A percentile compares a stretch with the other conserved stretches of the same genome.
These are phyloP conservation scores for Diaphora mendica DNA, from an alignment of 2,888 invertebrate genomes.

Conservation along the genomic window DNA sequence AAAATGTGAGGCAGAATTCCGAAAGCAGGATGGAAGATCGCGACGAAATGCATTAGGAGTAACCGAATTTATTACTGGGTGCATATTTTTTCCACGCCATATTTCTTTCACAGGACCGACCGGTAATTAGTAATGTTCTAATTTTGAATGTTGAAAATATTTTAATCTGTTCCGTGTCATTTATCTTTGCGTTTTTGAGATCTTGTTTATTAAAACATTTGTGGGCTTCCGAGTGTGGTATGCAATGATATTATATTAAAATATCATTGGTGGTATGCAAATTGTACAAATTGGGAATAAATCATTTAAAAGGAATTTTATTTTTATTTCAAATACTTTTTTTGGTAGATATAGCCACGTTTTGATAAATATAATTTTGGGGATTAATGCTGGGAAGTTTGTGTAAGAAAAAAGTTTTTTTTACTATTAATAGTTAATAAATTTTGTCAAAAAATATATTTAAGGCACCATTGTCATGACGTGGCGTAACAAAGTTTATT, in stretches of 20 bases:
- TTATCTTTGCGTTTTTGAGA: constrained; percentile 24
- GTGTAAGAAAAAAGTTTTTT: not conserved
- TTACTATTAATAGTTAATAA: not conserved
- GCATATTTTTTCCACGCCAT: constrained; percentile 44
- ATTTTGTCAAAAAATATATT: not conserved
- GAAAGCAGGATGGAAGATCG: constrained; percentile 41
- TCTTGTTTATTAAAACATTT: constrained; percentile 1
- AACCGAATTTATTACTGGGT: constrained; percentile 39
- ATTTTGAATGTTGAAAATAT: constrained; percentile 41
- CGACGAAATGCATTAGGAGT: constrained; percentile 39
- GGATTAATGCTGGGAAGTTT: not conserved
- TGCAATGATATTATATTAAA: too few relatives aligned
- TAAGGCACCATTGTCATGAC: not conserved
- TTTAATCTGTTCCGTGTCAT: constrained; percentile 31
- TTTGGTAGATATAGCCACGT: not conserved
- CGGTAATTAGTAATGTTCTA: constrained; percentile 47
- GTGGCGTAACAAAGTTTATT: not conserved
- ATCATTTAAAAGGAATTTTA: not conserved
- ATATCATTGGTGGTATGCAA: constrained; percentile 6
- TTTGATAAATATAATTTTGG: not conserved
- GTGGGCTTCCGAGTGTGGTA: not conserved
- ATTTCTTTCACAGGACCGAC: constrained; percentile 42
- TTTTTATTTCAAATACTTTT: not conserved
- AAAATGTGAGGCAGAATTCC: constrained; percentile 12
- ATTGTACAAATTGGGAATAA: not conserved